Evolutionary conservation across 2,113 vertebrate species (phyloP).

Genomic region (Triplophysa tibetana): DNA sequence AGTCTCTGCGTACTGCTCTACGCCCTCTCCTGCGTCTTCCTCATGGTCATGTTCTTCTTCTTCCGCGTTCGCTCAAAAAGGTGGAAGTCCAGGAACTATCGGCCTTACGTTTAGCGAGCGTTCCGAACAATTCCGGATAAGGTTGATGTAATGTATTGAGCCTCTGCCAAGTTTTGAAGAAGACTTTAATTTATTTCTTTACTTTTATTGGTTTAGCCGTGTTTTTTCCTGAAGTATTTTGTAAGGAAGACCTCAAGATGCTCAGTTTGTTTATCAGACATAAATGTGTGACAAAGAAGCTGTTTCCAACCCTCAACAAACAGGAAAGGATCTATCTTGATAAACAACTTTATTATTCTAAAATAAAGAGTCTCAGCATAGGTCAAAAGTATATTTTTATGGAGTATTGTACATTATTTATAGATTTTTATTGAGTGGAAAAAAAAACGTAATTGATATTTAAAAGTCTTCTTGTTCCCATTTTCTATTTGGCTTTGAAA

Average conservation of each 20-base stretch:
- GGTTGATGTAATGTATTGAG: slow-evolving; percentile 28
- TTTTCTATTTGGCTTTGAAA: neutral
- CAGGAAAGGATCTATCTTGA: neutral
- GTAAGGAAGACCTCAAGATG: slow-evolving; percentile 17
- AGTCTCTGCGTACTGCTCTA: slow-evolving; percentile 92
- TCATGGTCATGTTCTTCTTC: slow-evolving; percentile 96
- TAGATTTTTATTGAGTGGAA: slow-evolving; percentile 43
- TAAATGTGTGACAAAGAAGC: slow-evolving; percentile 12
- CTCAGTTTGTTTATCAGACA: neutral
- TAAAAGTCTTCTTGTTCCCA: slow-evolving; percentile 19
- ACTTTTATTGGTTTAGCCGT: slow-evolving; percentile 11
- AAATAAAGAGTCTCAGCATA: slow-evolving; percentile 16
- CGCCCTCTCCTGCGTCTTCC: slow-evolving; percentile 82
- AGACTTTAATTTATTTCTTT: slow-evolving; percentile 54
- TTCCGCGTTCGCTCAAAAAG: slow-evolving; percentile 84
- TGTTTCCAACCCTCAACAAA: slow-evolving; percentile 8
- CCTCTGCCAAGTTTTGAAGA: slow-evolving; percentile 33
- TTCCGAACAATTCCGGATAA: slow-evolving; percentile 7
- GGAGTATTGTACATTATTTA: slow-evolving; percentile 43
- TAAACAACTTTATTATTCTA: slow-evolving; percentile 37
- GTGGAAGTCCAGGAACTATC: slow-evolving; percentile 77
- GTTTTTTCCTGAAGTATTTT: slow-evolving; percentile 18
- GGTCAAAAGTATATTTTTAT: slow-evolving; percentile 51
- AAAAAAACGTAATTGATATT: neutral
- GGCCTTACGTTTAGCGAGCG: slow-evolving; percentile 72